These are phyloP conservation scores for Pelobates fuscus DNA, from an alignment of 2,113 vertebrate genomes.

Conservation along the genomic window DNA sequence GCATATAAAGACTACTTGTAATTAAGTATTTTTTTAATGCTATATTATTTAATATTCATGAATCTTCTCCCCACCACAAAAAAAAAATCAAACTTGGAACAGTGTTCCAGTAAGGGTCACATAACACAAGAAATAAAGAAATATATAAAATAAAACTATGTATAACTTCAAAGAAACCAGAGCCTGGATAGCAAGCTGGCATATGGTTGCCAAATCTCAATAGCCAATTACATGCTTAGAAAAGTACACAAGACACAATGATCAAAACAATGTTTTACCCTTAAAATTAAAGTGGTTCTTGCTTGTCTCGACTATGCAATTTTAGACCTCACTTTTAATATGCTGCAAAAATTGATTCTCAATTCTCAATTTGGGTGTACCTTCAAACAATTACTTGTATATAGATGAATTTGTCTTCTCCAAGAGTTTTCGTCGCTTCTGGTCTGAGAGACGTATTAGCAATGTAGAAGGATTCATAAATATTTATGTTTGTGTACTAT, in stretches of 20 bases:
- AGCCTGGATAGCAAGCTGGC: conserved; percentile 80
- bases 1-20: conserved; percentile 67
- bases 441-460: too few relatives aligned
- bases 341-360: too few relatives aligned
- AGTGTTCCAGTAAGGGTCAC: conserved; percentile 65
- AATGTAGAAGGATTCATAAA: too few relatives aligned
- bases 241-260: conserved; percentile 12
- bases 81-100: conserved; percentile 51
- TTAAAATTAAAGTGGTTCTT: conserved; percentile 13
- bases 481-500: too few relatives aligned
- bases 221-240: conserved; percentile 80
- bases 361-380: too few relatives aligned
- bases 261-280: conserved; percentile 65
- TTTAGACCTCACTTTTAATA: too few relatives aligned
- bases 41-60: too few relatives aligned
- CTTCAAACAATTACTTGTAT: too few relatives aligned
- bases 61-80: too few relatives aligned
- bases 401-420: too few relatives aligned
- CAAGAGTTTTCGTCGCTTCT: too few relatives aligned
- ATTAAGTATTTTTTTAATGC: conserved; percentile 69
- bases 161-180: conserved; percentile 77
- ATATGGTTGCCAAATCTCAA: conserved; percentile 80
- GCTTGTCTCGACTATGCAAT: too few relatives aligned
- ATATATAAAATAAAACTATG: conserved; percentile 74
- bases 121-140: conserved; percentile 76